These are phyloP conservation scores for Pseudococcus longispinus DNA, from an alignment of 2,888 invertebrate genomes.

Conservation along the genomic window DNA sequence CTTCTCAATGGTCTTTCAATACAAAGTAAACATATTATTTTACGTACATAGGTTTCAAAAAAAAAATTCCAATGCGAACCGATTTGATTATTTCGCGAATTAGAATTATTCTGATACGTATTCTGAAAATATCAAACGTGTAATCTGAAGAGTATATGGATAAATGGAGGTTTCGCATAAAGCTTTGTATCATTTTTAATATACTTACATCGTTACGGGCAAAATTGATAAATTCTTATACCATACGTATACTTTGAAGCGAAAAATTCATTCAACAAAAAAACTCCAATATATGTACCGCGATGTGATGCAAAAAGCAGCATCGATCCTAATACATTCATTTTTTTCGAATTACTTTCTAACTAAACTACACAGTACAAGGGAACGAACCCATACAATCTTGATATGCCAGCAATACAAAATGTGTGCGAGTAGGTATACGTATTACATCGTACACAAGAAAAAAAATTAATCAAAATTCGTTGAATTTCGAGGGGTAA, in stretches of 20 bases:
- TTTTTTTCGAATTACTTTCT: not conserved
- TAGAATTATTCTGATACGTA: not conserved
- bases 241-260: not conserved
- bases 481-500: not conserved
- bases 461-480: slow-evolving; percentile 16
- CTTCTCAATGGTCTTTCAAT: no score
- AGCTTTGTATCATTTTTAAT: not conserved
- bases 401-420: not conserved
- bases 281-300: not conserved
- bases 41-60: not conserved
- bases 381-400: not conserved
- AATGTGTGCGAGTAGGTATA: no score
- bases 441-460: not conserved
- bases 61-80: not conserved
- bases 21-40: no score
- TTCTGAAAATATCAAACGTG: not conserved
- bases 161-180: not conserved
- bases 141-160: not conserved
- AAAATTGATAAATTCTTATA: slow-evolving; percentile 5
- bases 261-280: not conserved
- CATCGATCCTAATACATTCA: not conserved
- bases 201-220: not conserved
- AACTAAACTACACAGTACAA: not conserved
- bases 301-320: not conserved
- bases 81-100: not conserved